phyloP scores from a whole-genome alignment of 2,888 invertebrate genomes.

The Agonum fuliginosum region DNA sequence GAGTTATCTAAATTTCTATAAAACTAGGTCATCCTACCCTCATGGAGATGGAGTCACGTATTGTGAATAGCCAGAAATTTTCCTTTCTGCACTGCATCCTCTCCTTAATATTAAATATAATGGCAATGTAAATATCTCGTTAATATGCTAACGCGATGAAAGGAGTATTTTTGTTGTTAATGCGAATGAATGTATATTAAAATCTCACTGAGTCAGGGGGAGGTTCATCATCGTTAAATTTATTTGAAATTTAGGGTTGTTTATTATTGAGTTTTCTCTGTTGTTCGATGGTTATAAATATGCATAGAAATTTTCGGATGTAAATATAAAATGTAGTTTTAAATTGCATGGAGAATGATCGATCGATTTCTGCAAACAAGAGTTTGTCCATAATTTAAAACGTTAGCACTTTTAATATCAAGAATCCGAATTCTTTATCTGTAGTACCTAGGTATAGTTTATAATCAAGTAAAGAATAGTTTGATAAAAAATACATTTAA shows the following conservation, averaged over 20 bases:
- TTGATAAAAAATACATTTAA: too few species aligned
- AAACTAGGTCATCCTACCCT: constrained; percentile 13
- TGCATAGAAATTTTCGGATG: background rate
- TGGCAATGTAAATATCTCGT: background rate
- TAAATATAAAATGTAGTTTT: background rate
- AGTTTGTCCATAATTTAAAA: background rate
- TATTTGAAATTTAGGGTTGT: background rate
- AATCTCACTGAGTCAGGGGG: too few species aligned
- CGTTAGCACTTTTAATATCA: too few species aligned
- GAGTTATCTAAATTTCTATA: constrained; percentile 43
- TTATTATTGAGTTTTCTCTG: constrained; percentile 15
- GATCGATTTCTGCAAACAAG: background rate
- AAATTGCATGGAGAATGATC: background rate
- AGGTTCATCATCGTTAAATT: too few species aligned
- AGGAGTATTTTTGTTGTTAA: background rate
- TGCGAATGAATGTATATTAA: constrained; percentile 1
- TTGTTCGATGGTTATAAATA: constrained; percentile 9
- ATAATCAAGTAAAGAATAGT: too few species aligned
- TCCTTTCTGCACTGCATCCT: background rate
- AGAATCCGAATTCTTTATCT: too few species aligned
- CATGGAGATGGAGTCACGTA: background rate
- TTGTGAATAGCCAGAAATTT: background rate
- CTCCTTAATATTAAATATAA: constrained; percentile 24
- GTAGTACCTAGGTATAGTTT: too few species aligned
- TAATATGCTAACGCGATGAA: constrained; percentile 4